Conservation (phyloP, 92 coral and sea anemone genomes). For the Desmophyllum pertusum region DNA sequence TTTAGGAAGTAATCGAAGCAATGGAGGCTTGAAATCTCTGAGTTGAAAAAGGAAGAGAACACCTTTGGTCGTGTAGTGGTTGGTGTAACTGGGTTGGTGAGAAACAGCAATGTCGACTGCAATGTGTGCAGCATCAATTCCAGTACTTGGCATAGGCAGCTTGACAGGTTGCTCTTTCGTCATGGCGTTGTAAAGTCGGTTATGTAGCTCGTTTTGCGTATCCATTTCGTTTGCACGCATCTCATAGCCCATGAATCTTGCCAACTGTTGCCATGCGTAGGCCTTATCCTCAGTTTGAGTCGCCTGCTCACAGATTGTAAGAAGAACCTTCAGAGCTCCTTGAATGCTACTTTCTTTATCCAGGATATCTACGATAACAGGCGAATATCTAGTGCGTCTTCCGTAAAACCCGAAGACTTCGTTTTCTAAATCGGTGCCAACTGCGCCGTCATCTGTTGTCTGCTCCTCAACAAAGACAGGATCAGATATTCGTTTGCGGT, state of each 20-base stretch:
- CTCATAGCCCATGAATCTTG: slow-evolving; percentile 69
- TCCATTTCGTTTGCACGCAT: slow-evolving; percentile 39
- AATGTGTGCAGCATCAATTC: slow-evolving; percentile 62
- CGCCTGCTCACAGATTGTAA: slow-evolving; percentile 42
- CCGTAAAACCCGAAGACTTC: slow-evolving; percentile 50
- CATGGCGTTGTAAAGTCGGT: slow-evolving; percentile 15
- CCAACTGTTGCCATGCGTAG: slow-evolving; percentile 69
- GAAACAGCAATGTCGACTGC: slow-evolving; percentile 61
- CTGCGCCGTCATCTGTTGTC: slow-evolving; percentile 2
- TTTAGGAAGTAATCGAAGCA: too few relatives aligned
- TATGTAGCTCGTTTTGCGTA: slow-evolving; percentile 18
- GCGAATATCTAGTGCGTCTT: slow-evolving; percentile 49
- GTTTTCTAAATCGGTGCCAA: slow-evolving; percentile 27
- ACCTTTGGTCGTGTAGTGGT: slow-evolving; percentile 62
- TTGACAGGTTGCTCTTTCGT: slow-evolving; percentile 4
- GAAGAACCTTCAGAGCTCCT: slow-evolving; percentile 42
- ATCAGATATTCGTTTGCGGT: too few relatives aligned
- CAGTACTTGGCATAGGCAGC: slow-evolving; percentile 29
- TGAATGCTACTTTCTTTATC: slow-evolving; percentile 3
- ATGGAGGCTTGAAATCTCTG: slow-evolving; percentile 26
- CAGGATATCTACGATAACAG: slow-evolving; percentile 32
- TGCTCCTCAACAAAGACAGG: too few relatives aligned
- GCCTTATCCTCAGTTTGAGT: slow-evolving; percentile 47
- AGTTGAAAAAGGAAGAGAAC: slow-evolving; percentile 47
- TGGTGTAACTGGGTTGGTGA: slow-evolving; percentile 34